A percentile compares a stretch with the other conserved stretches of the same genome.
Conservation (phyloP, 2,797 vertebrate genomes). For the Propithecus perrieri region DNA sequence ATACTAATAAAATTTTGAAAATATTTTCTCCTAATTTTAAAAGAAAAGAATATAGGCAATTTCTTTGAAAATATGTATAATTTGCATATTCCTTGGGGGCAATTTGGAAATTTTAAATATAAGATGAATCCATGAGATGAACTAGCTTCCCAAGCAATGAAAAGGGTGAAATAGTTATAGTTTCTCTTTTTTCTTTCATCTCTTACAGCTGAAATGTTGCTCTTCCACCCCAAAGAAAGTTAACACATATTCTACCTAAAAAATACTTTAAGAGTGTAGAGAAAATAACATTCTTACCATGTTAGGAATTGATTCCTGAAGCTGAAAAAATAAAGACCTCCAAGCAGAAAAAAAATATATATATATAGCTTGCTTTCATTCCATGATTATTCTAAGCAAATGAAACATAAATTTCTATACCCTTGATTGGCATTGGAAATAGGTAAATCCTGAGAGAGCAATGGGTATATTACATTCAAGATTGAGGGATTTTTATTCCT, state of each 20-base stretch:
- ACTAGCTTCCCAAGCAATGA: background rate
- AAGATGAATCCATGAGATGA: background rate
- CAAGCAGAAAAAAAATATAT: background rate
- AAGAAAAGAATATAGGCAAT: background rate
- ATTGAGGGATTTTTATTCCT: background rate
- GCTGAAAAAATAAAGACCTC: background rate
- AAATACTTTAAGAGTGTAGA: constrained; percentile 46
- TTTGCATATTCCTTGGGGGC: constrained; percentile 6
- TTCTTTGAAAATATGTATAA: background rate
- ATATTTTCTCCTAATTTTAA: background rate
- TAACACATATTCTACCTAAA: background rate
- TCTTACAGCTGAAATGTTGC: background rate
- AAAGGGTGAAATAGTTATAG: background rate
- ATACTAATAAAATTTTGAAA: background rate
- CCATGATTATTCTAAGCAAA: background rate
- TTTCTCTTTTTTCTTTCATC: constrained; percentile 18
- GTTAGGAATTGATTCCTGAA: background rate
- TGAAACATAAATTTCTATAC: constrained; percentile 43
- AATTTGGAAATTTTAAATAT: constrained; percentile 64
- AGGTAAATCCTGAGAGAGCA: background rate
- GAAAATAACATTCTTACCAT: constrained; percentile 46
- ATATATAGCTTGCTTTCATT: background rate
- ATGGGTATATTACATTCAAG: background rate
- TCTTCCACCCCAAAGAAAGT: background rate
- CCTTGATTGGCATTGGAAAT: background rate